Percentiles rank a stretch among this genome's conserved stretches.
Conservation (phyloP, 2,113 vertebrate genomes). For the Gavia stellata region DNA sequence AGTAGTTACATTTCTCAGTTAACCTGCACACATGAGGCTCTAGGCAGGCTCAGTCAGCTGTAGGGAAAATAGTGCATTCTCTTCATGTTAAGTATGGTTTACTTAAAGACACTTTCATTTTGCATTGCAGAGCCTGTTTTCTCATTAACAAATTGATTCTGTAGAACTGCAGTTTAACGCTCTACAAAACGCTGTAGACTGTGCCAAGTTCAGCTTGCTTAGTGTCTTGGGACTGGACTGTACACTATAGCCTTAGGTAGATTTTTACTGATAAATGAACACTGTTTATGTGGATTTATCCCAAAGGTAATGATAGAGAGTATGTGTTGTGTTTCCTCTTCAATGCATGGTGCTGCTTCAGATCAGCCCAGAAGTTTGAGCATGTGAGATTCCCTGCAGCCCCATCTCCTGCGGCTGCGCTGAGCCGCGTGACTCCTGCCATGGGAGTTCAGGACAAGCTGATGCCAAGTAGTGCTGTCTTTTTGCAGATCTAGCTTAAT, state of each 20-base stretch:
- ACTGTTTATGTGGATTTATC: neutral
- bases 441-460: neutral
- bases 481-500: neutral
- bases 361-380: neutral
- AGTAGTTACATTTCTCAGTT: neutral
- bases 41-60: neutral
- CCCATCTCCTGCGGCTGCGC: neutral
- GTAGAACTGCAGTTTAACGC: neutral
- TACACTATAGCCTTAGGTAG: neutral
- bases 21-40: neutral
- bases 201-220: neutral
- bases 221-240: neutral
- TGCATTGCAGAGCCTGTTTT: fast-evolving
- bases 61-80: neutral
- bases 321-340: fast-evolving
- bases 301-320: neutral
- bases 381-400: neutral
- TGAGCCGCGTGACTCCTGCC: neutral
- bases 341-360: neutral
- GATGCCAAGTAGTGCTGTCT: too few relatives aligned
- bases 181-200: neutral
- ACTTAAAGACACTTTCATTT: neutral
- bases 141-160: neutral
- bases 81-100: neutral
- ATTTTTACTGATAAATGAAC: neutral